Conservation (phyloP, 2,797 vertebrate species). For the Zonotrichia albicollis region DNA sequence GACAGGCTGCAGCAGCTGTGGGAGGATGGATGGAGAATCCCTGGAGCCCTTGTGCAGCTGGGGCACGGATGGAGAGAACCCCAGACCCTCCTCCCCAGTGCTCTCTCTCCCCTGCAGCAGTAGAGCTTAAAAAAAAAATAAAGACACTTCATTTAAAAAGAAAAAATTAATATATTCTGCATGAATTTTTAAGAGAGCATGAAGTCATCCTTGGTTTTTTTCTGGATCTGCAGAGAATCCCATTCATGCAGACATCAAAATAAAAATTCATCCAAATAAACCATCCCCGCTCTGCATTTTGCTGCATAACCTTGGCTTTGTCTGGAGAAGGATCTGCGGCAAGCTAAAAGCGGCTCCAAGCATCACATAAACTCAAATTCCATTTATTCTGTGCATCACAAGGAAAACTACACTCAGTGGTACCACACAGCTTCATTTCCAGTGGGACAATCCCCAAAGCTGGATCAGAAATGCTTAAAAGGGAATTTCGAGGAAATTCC, state of each 20-base stretch:
- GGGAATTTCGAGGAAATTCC: neutral
- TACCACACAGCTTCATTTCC: neutral
- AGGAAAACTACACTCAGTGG: slow-evolving; percentile 5
- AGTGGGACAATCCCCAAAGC: neutral
- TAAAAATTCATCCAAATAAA: neutral
- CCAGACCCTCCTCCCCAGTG: neutral
- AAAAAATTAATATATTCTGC: neutral
- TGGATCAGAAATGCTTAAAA: neutral
- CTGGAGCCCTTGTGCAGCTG: neutral
- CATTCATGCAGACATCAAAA: neutral
- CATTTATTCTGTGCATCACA: slow-evolving; percentile 2
- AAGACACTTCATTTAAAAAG: neutral
- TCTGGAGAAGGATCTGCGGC: neutral
- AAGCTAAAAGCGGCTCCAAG: neutral
- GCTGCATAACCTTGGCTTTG: neutral
- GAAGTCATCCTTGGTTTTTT: neutral
- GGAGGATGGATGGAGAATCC: neutral
- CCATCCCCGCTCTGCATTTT: neutral
- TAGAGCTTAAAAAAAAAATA: accelerated
- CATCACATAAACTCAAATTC: slow-evolving; percentile 14
- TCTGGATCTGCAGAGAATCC: neutral
- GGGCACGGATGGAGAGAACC: neutral
- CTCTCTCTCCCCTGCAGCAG: neutral
- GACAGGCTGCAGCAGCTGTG: neutral
- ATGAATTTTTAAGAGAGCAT: neutral